phyloP scores from a whole-genome alignment of 2,113 vertebrate species.

The Mustela lutreola region DNA sequence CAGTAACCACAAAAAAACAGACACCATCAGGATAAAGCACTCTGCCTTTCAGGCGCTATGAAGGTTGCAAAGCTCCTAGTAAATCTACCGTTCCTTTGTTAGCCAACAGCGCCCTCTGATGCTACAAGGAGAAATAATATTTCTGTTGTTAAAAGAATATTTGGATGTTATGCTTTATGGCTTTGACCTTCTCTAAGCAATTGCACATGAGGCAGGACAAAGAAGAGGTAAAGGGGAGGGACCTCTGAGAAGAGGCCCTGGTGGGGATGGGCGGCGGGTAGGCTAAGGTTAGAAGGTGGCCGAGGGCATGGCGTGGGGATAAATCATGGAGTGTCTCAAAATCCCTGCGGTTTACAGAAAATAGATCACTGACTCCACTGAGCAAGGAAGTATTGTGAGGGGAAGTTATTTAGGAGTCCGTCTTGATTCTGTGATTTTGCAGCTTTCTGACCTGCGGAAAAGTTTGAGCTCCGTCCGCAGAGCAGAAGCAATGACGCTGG shows the following conservation, averaged over 20 bases:
- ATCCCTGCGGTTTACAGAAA: not conserved
- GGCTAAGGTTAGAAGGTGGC: not conserved
- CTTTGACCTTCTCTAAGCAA: not conserved
- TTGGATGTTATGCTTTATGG: not conserved
- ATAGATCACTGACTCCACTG: not conserved
- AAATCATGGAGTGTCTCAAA: not conserved
- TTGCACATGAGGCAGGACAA: not conserved
- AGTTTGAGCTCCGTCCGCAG: not conserved
- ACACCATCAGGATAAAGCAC: too few relatives aligned
- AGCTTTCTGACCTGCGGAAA: not conserved
- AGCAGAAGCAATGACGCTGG: not conserved
- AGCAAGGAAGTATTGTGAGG: not conserved
- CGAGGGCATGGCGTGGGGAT: not conserved
- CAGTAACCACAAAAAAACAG: not conserved
- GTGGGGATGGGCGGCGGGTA: accelerated
- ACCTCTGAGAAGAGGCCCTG: not conserved
- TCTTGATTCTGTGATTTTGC: not conserved
- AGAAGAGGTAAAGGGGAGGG: not conserved
- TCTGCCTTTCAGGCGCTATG: not conserved
- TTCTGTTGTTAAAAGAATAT: not conserved
- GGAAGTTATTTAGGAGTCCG: not conserved
- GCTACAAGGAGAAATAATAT: not conserved
- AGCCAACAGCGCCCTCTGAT: conserved; percentile 46
- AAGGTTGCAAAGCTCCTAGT: accelerated
- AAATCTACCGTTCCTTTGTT: not conserved